Evolutionary conservation across 2,797 vertebrate genomes (phyloP), one percentile per base, ranked within the genome.

Genomic region (Mycteria americana): DNA sequence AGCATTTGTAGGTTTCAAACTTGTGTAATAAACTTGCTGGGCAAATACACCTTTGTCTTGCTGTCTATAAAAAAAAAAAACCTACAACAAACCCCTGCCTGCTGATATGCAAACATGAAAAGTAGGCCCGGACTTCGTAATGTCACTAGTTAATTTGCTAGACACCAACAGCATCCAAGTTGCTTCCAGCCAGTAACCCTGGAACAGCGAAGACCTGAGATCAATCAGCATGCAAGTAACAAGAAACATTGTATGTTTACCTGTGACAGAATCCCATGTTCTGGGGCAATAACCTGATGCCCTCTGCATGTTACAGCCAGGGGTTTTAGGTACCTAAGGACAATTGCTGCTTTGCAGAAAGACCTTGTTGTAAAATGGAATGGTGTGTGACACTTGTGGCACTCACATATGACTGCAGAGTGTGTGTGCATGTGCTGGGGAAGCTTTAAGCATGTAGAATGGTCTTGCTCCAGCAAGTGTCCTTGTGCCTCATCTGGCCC

Each of bases 1-100:
- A 75, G 76, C 35, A 46, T 46, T 35, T 92, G 95, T 85, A 74
- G 64, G 76, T 84, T 91, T 92, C 78, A 41, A 35, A 25, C 31
- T 70, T n/a, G 43, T 54, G 13, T 95, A 97, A 97, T 96, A 97
- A 97, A 97, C 39, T 63, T 94, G 73, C 72, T 97, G 95, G 92
- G 89, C 87, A 96, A 92, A 96, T 77, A 56, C 11, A 70, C 18
- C 27, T 41, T 85, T 85, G 87, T 96, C 95, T 80, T 95, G 45
- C 68, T 83, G 68, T 97, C 59, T 96, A 6, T 94, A 7, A 31
- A 64, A 33, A 23, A 46, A 35, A 24, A 35, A 53, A 13, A 13
- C 4, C 13, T 19, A 10, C 6, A 10, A 18, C 10, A 39, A 5
- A 16, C 9, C 30, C 9, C 39, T 43, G 3, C 27, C 35, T 85